Base-by-base conservation (phyloP, 2,113 vertebrate species). In the western clawed frog (Xenopus tropicalis) region DNA sequence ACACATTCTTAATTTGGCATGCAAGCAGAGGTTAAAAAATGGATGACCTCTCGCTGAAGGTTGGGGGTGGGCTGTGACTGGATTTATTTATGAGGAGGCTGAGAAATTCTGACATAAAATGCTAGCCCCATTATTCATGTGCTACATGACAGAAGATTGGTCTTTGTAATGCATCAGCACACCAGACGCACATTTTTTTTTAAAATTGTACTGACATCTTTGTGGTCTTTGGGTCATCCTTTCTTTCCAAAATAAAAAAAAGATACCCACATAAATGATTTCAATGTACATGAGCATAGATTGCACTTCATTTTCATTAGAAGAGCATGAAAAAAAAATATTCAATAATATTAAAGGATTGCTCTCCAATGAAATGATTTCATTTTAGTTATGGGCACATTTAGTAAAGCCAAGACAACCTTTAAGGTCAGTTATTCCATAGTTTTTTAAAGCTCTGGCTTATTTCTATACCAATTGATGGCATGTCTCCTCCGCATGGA, bases 51-150 rank as follows among this genome's bases (percentile, higher is more conserved):
- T 86, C 1, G 4, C 67, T 67, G 82, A 78, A 61, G 61, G 76
- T 11, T 70, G 66, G 77, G 75, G 83, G 85, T 87, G 81, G 84
- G 84, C 83, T 68, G 43, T 78, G 79, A 78, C 83, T 78, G 80
- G 78, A 74, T 85, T 90, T 89, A 91, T 91, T 90, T 88, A 91
- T 82, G 88, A 86, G 85, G 82, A 42, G 0, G 79, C 74, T 83
- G 84, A 85, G 83, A 83, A 85, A 85, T 87, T 87, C 82, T 89
- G 89, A 89, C 88, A 89, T 88, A 85, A 84, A 84, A 88, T 70
- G 82, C 87, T 82, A 80, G 72, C 62, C 82, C 84, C 86, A 89
- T 90, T 87, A 90, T 77, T 90, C 88, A 89, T 83, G 64, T 82
- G 80, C 82, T 86, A 87, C 88, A 83, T 85, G 87, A 87, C 87